phyloP scores from a whole-genome alignment of 37 sponge, comb jelly and placozoan species.

The Ianthella basta region DNA sequence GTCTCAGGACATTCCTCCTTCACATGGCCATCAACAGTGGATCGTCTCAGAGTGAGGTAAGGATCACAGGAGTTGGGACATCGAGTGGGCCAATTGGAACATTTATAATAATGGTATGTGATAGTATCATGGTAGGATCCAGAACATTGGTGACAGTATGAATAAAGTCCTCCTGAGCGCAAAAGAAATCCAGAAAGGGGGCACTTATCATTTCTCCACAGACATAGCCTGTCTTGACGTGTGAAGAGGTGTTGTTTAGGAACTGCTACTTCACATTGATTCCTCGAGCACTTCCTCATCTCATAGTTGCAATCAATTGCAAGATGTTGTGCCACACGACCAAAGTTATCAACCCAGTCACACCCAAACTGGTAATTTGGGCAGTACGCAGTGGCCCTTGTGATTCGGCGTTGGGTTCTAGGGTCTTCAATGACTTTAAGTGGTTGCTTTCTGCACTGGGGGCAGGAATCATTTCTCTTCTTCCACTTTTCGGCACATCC shows the following conservation, averaged over 20 bases:
- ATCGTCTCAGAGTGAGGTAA: neutral
- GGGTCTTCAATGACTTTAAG: neutral
- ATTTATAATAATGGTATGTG: neutral
- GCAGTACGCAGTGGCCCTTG: neutral
- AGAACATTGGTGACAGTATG: no score
- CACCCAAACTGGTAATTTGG: neutral
- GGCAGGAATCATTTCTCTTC: neutral
- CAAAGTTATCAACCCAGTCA: neutral
- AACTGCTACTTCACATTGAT: no score
- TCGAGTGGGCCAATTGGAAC: slow-evolving; percentile 4
- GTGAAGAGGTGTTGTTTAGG: no score
- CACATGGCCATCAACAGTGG: neutral
- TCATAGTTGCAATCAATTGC: no score
- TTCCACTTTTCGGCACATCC: neutral
- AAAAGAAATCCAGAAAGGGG: no score
- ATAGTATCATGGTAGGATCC: neutral
- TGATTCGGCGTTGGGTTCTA: neutral
- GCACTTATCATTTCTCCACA: no score
- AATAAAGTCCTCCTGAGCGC: no score
- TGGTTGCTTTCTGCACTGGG: neutral
- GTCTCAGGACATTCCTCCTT: slow-evolving; percentile 10
- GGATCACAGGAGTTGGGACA: slow-evolving; percentile 24
- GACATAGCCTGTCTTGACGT: no score
- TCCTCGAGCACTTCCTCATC: no score
- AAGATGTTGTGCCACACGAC: no score